phyloP scores from a whole-genome alignment of 2,797 vertebrate species.

The Taeniopygia guttata region DNA sequence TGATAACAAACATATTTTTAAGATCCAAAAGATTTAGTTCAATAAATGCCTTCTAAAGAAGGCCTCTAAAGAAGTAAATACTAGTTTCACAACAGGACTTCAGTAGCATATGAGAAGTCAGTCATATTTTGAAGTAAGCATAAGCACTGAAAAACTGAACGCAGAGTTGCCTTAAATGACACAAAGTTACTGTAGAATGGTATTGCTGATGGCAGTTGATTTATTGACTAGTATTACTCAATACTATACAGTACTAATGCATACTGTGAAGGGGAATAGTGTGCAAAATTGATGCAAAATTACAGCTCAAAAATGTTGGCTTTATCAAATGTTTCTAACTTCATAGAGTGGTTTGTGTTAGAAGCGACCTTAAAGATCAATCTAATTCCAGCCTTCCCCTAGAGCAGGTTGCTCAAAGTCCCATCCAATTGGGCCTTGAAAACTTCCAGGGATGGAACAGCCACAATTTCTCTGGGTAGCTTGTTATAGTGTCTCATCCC shows the following conservation, averaged over 20 bases:
- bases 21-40: neutral
- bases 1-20: neutral
- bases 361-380: neutral
- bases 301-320: neutral
- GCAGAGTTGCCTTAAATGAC: neutral
- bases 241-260: neutral
- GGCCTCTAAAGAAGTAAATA: neutral
- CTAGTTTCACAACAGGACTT: neutral
- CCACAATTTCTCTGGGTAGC: neutral
- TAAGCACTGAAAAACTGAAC: neutral
- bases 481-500: neutral
- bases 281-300: neutral
- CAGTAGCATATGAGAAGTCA: neutral
- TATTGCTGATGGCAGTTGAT: neutral
- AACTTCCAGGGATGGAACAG: neutral
- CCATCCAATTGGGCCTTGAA: neutral
- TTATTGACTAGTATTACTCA: neutral
- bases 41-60: too few relatives aligned
- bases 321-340: neutral
- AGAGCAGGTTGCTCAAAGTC: neutral
- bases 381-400: neutral
- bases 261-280: neutral
- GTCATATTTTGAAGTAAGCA: neutral
- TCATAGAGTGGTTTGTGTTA: neutral
- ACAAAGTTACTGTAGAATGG: neutral